Conservation (phyloP, 2,113 vertebrate genomes). For the Delphinapterus leucas region DNA sequence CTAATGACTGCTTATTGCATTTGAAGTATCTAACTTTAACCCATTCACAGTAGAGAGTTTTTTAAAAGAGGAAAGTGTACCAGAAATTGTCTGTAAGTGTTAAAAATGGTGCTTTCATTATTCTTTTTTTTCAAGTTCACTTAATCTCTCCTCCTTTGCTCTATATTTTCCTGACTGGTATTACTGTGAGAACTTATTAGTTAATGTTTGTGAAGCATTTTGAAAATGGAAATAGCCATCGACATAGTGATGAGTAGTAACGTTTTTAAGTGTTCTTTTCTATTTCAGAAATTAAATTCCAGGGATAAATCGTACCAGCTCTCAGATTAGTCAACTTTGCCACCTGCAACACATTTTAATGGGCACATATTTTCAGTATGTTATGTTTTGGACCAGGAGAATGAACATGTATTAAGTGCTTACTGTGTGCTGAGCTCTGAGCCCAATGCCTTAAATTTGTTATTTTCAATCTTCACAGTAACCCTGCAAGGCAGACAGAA, state of each 20-base stretch:
- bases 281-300: conserved; percentile 56
- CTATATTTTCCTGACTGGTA: conserved; percentile 10
- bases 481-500: background rate
- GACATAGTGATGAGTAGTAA: background rate
- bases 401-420: background rate
- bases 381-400: background rate
- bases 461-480: conserved; percentile 21
- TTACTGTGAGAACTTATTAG: conserved; percentile 40
- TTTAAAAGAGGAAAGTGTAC: conserved; percentile 23
- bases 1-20: conserved; percentile 4
- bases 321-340: conserved; percentile 35
- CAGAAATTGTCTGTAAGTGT: conserved; percentile 53
- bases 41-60: conserved; percentile 26
- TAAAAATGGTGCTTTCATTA: conserved; percentile 38
- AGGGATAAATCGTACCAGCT: conserved; percentile 19
- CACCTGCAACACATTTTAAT: background rate
- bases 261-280: conserved; percentile 39
- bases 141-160: background rate
- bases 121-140: conserved; percentile 14
- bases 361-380: conserved; percentile 19
- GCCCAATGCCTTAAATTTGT: conserved; percentile 2
- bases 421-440: background rate
- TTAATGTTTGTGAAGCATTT: conserved; percentile 47
- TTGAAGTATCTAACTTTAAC: conserved; percentile 40
- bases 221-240: conserved; percentile 36